Evolutionary conservation across 35 echinoderm and acorn worm species (phyloP), one percentile per base, ranked within the genome.

Genomic region (Diadema setosum): DNA sequence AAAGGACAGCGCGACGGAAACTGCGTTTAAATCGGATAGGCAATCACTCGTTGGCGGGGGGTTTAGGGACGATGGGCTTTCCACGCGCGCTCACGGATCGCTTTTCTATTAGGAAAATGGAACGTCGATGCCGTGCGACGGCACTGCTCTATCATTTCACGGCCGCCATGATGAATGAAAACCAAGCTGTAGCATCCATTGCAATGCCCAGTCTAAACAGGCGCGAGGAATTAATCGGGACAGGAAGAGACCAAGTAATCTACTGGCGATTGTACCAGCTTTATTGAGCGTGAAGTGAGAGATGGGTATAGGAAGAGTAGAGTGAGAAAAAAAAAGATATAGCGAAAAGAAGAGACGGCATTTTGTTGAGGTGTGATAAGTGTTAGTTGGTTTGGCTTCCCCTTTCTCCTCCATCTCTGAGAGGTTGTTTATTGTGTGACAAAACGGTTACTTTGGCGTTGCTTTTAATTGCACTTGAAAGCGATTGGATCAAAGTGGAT

Each of bases 81-180:
- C n/a, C n/a, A 78, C 18, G 73, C 37, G 23, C 37, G 73, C 40
- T 78, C 73, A 2, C 34, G 44, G 40, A 78, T 78, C 73, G 73
- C 73, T 78, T 78, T 78, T 78, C 73, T 78, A 78, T 78, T 78
- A 78, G 73, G 73, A 78, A 78, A 78, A 78, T 78, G 73, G 73
- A 78, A 78, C 73, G 44, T 78, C 73, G 73, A 78, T 21, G 73
- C 24, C 34, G 17, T 42, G 73, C 40, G 8, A 78, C 44, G 73
- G 73, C 73, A 78, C 73, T 78, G n/a, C 44, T 78, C 73, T 78
- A 78, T 78, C 40, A 9, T 26, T 36, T 78, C 34, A 78, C 44
- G 37, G 73, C 73, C 27, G 5, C 73, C 3, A 78, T 78, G 73
- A 78, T 78, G 73, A 78, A 78, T 78, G 73, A 78, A 78, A 78